A percentile compares a stretch with the other conserved stretches of the same genome.
These are phyloP conservation scores for human (Homo sapiens) DNA, from an alignment of 2,113 vertebrate species.

Conservation along the genomic window DNA sequence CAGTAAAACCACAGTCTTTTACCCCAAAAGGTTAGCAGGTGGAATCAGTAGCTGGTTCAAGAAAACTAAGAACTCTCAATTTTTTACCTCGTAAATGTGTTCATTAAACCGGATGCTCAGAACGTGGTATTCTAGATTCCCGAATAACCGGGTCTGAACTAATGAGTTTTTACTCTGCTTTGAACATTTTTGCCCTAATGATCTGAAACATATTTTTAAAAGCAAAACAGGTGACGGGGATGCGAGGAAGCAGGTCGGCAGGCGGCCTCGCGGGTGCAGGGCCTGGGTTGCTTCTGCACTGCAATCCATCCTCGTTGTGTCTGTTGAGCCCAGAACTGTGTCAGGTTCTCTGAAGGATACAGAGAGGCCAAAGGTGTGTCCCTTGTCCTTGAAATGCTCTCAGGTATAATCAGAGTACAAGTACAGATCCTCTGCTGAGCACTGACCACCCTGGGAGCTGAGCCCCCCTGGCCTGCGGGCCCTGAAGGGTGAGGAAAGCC, in stretches of 20 bases:
- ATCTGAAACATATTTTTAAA: neutral
- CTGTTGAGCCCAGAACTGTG: neutral
- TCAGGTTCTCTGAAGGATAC: neutral
- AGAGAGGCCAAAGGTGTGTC: neutral
- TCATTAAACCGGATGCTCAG: neutral
- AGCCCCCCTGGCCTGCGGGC: neutral
- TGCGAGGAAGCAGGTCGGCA: too few species aligned
- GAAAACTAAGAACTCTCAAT: neutral
- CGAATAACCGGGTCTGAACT: neutral
- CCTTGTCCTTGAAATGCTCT: neutral
- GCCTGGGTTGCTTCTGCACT: neutral
- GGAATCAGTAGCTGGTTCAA: neutral
- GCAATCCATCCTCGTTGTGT: neutral
- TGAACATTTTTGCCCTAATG: neutral
- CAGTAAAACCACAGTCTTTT: too few species aligned
- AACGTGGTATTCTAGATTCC: neutral
- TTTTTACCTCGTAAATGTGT: neutral
- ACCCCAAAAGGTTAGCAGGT: neutral
- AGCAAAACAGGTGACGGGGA: neutral
- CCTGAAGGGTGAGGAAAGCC: neutral
- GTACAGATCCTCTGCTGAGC: neutral
- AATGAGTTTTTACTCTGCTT: neutral
- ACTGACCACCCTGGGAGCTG: neutral
- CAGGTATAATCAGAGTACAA: neutral
- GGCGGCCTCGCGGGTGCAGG: fast-evolving